Percentiles rank a stretch among this genome's conserved stretches.
These are phyloP conservation scores for Parapsyche elsis DNA, from an alignment of 1,140 invertebrate genomes.

Conservation along the genomic window DNA sequence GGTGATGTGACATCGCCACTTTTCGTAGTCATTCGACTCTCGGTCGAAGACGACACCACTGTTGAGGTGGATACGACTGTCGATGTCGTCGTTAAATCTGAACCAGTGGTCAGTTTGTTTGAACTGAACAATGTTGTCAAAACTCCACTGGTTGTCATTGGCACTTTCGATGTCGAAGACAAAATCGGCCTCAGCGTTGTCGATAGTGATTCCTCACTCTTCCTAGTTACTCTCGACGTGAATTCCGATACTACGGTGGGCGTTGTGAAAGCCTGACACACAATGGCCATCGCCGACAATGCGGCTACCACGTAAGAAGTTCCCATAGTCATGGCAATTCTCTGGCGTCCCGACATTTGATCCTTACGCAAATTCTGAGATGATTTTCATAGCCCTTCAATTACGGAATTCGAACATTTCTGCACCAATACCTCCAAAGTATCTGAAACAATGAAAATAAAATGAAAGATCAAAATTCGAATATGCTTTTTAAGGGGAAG, in stretches of 20 bases:
- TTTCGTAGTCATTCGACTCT: neutral
- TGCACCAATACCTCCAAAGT: neutral
- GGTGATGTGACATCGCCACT: neutral
- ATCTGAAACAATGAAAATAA: neutral
- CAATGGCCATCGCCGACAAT: constrained; percentile 47
- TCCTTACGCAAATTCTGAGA: neutral
- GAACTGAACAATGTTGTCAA: neutral
- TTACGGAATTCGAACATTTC: neutral
- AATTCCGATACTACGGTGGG: neutral
- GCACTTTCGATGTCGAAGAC: constrained; percentile 29
- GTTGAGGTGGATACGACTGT: constrained; percentile 7
- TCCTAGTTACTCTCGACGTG: constrained; percentile 23
- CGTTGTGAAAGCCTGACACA: constrained; percentile 47
- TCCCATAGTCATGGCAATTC: constrained; percentile 45
- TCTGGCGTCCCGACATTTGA: neutral
- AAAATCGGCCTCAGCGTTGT: neutral
- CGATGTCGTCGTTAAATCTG: neutral
- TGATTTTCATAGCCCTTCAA: neutral
- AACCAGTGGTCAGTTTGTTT: neutral
- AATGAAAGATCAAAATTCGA: neutral
- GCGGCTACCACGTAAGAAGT: constrained; percentile 37
- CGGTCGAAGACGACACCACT: neutral
- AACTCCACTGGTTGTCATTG: constrained; percentile 30
- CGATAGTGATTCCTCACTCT: neutral
- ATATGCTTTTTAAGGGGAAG: too few species aligned